A percentile compares a stretch with the other conserved stretches of the same genome.
Conservation (phyloP, 2,797 vertebrate genomes). For the Clarias platycephalus region DNA sequence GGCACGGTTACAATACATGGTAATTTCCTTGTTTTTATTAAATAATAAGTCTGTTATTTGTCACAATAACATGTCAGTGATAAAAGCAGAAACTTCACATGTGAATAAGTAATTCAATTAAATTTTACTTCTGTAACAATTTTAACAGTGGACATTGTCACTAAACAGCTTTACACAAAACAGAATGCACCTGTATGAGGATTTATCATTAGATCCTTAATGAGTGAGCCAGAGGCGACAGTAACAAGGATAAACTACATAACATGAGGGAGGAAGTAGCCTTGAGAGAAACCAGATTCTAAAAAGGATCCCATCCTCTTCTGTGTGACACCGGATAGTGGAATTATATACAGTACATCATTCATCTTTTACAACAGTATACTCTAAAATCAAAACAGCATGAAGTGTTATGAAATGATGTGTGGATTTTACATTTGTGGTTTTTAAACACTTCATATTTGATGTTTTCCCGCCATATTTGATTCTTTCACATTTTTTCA, state of each 20-base stretch:
- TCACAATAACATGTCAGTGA: neutral
- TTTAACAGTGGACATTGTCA: neutral
- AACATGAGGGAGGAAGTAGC: neutral
- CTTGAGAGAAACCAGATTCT: neutral
- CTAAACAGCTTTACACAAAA: neutral
- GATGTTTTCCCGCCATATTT: too few relatives aligned
- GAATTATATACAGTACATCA: neutral
- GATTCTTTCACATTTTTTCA: neutral
- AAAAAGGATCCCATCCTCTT: neutral
- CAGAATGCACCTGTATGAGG: neutral
- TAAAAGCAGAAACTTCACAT: neutral
- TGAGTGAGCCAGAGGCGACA: neutral
- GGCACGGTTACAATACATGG: neutral
- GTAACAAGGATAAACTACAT: conserved; percentile 2
- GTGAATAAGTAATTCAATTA: neutral
- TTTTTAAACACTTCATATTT: conserved; percentile 3
- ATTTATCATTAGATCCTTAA: neutral
- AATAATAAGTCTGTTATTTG: neutral
- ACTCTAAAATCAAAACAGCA: neutral
- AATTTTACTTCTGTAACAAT: neutral
- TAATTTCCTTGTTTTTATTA: neutral
- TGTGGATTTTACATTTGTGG: neutral
- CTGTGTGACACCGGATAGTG: neutral
- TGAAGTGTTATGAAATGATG: neutral
- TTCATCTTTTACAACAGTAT: conserved; percentile 7